These are phyloP conservation scores for Lumbricus terrestris DNA, from an alignment of 2,888 invertebrate species.

Conservation along the genomic window DNA sequence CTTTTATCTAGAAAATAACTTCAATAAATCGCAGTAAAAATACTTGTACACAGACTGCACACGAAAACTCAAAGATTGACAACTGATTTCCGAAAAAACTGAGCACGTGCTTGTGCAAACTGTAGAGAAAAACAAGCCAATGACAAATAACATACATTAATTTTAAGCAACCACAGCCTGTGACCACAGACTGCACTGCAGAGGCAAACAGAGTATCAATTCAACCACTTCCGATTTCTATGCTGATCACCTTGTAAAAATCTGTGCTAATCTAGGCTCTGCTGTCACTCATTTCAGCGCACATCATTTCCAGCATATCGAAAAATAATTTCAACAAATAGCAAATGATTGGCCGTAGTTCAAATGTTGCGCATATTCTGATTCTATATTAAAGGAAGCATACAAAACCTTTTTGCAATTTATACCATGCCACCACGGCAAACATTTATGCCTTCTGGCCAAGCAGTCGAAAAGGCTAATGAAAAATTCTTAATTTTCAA, in stretches of 20 bases:
- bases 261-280: background rate
- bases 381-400: background rate
- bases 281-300: background rate
- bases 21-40: background rate
- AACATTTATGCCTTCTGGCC: background rate
- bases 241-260: background rate
- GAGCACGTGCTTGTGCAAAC: conserved; percentile 3
- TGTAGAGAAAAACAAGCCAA: background rate
- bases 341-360: background rate
- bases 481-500: background rate
- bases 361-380: background rate
- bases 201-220: background rate
- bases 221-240: background rate
- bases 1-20: background rate
- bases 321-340: background rate
- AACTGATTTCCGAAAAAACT: background rate
- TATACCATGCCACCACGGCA: background rate
- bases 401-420: background rate
- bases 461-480: background rate
- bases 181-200: background rate
- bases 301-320: background rate
- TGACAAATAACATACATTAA: background rate
- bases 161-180: background rate
- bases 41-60: background rate
- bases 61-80: background rate